These are phyloP conservation scores for Hydropotes inermis DNA, from an alignment of 2,113 vertebrate genomes.

Conservation along the genomic window DNA sequence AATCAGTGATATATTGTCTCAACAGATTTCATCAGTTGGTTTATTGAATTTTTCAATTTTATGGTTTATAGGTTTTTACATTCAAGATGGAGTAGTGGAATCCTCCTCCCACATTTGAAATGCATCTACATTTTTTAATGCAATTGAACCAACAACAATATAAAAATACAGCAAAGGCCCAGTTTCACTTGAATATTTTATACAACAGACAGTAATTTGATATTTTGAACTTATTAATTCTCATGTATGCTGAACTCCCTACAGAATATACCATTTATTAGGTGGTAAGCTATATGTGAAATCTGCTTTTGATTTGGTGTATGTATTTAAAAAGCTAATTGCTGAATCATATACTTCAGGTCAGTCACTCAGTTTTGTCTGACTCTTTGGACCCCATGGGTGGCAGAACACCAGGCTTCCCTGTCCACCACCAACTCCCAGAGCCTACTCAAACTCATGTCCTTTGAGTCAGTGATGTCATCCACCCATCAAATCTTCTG, in stretches of 20 bases:
- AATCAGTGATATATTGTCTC: slow-evolving; percentile 60
- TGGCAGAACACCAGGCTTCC: not conserved
- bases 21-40: slow-evolving; percentile 60
- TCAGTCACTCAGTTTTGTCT: not conserved
- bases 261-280: not conserved
- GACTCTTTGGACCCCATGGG: not conserved
- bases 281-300: not conserved
- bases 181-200: not conserved
- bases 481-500: not conserved
- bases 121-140: not conserved
- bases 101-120: slow-evolving; percentile 34
- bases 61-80: slow-evolving; percentile 58
- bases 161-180: not conserved
- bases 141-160: not conserved
- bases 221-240: not conserved
- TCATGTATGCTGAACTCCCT: not conserved
- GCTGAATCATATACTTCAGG: not conserved
- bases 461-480: not conserved
- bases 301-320: not conserved
- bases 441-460: not conserved
- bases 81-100: slow-evolving; percentile 17
- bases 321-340: not conserved
- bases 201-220: not conserved
- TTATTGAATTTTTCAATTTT: slow-evolving; percentile 70
- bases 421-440: not conserved